Percentiles rank a stretch among this genome's conserved stretches.
Evolutionary conservation across 2,113 vertebrate species (phyloP).

Genomic region (Ia io): DNA sequence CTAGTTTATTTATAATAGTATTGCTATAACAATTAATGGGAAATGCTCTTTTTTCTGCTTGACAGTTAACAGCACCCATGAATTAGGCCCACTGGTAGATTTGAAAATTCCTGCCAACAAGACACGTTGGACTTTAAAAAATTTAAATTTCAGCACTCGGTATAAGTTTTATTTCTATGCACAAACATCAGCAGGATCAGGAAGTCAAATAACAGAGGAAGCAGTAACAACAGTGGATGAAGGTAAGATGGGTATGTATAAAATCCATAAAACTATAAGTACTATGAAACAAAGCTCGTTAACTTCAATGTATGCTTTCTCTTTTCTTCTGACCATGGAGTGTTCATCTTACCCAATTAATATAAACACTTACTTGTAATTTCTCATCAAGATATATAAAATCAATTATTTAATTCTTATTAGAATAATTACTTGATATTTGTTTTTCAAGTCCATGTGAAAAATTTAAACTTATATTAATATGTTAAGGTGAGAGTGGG

Average conservation of each 20-base stretch:
- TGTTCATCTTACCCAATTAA: not conserved
- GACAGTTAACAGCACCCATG: constrained; percentile 95
- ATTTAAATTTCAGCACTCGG: constrained; percentile 95
- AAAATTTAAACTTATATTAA: not conserved
- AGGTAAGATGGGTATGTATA: constrained; percentile 92
- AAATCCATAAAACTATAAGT: constrained; percentile 28
- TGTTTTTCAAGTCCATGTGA: not conserved
- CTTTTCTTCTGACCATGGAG: not conserved
- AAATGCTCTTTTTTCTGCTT: constrained; percentile 29
- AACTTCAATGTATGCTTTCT: not conserved
- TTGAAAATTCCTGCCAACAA: constrained; percentile 92
- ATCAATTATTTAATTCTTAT: constrained; percentile 24
- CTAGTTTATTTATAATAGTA: not conserved
- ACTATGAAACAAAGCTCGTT: not conserved
- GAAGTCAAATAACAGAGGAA: constrained; percentile 91
- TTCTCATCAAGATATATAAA: constrained; percentile 3
- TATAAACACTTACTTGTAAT: not conserved
- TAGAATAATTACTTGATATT: not conserved
- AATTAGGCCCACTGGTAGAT: constrained; percentile 91
- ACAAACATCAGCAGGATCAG: constrained; percentile 89
- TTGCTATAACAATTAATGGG: not conserved
- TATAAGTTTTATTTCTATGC: constrained; percentile 98
- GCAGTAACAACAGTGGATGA: constrained; percentile 91
- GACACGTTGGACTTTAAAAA: constrained; percentile 90
- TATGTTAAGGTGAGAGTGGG: not conserved